phyloP scores from a whole-genome alignment of 2,888 invertebrate species.

The Drosophila kokeensis region DNA sequence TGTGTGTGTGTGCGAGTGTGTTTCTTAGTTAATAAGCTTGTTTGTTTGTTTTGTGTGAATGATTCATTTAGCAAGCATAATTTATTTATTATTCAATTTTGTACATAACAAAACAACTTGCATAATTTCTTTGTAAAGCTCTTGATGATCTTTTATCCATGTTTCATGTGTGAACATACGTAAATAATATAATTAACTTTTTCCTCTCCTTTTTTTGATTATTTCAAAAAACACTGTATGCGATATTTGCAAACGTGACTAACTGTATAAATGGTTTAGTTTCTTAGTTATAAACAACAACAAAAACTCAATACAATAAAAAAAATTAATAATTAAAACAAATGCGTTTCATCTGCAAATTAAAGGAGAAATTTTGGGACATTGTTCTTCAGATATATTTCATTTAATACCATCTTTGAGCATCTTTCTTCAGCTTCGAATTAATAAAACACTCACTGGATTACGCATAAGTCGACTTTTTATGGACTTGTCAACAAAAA shows the following conservation, averaged over 20 bases:
- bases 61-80: slow-evolving; percentile 61
- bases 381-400: slow-evolving; percentile 19
- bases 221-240: slow-evolving; percentile 80
- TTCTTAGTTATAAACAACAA: slow-evolving; percentile 41
- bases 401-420: slow-evolving; percentile 62
- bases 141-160: slow-evolving; percentile 45
- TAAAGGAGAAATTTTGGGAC: neutral
- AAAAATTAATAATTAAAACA: neutral
- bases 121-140: slow-evolving; percentile 40
- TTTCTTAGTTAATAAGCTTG: slow-evolving; percentile 30
- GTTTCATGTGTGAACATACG: slow-evolving; percentile 56
- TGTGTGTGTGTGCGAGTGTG: slow-evolving; percentile 24
- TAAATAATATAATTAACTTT: slow-evolving; percentile 19
- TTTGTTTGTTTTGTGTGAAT: slow-evolving; percentile 55
- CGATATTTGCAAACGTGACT: slow-evolving; percentile 82
- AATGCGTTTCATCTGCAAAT: neutral
- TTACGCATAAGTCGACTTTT: slow-evolving; percentile 49
- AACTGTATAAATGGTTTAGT: slow-evolving; percentile 63
- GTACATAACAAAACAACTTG: slow-evolving; percentile 63
- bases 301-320: slow-evolving; percentile 15
- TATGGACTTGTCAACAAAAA: slow-evolving; percentile 55
- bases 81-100: slow-evolving; percentile 74
- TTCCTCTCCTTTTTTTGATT: slow-evolving; percentile 66
- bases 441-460: slow-evolving; percentile 36
- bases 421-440: slow-evolving; percentile 25